Evolutionary conservation across 2,888 invertebrate species (phyloP).

Genomic region (Carpatolechia fugitivella): DNA sequence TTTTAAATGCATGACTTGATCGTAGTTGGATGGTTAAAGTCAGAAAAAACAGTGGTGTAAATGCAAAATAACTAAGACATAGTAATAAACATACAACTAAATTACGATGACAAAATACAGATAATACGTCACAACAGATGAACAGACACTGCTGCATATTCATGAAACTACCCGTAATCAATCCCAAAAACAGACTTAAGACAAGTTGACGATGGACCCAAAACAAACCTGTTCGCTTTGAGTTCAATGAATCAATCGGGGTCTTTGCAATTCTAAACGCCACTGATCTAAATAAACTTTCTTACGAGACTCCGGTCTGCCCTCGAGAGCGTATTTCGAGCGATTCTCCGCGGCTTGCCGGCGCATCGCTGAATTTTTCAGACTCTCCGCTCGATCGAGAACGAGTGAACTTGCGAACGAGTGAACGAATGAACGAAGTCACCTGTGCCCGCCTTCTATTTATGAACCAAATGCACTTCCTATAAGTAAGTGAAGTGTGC

Average conservation of each 20-base stretch:
- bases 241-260: background rate
- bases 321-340: background rate
- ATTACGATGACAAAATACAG: too few species aligned
- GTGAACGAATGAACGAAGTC: background rate
- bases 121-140: too few species aligned
- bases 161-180: too few species aligned
- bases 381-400: constrained; percentile 3
- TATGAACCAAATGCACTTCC: constrained; percentile 7
- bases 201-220: too few species aligned
- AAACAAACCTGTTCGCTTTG: too few species aligned
- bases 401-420: background rate
- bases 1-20: too few species aligned
- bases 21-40: too few species aligned
- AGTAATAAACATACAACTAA: too few species aligned
- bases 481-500: constrained; percentile 1
- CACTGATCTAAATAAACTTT: background rate
- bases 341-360: background rate
- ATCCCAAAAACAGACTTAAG: too few species aligned
- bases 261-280: background rate
- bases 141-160: too few species aligned
- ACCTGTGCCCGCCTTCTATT: constrained; percentile 8
- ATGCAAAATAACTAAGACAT: too few species aligned
- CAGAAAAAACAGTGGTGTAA: too few species aligned
- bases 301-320: background rate
- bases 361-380: constrained; percentile 11